phyloP scores from a whole-genome alignment of 2,888 invertebrate genomes.

The Papilio gigon region DNA sequence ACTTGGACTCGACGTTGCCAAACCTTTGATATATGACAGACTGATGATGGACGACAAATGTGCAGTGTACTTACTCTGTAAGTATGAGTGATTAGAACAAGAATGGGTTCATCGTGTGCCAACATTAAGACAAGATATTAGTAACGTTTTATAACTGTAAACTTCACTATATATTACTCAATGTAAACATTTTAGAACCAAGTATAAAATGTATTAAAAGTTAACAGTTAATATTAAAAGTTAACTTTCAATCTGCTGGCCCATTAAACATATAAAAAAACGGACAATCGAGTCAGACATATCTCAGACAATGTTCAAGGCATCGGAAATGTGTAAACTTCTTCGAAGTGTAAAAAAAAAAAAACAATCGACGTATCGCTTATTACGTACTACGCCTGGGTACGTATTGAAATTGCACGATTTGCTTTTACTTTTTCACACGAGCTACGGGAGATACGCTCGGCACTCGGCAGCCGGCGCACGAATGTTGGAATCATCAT shows the following conservation, averaged over 20 bases:
- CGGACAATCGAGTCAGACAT: slow-evolving; percentile 20
- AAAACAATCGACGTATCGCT: slow-evolving; percentile 29
- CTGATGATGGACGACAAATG: slow-evolving; percentile 1
- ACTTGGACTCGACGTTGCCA: not conserved
- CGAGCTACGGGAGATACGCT: slow-evolving; percentile 71
- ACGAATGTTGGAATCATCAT: slow-evolving; percentile 76
- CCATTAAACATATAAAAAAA: slow-evolving; percentile 9
- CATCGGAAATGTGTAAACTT: slow-evolving; percentile 15
- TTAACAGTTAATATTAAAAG: no score
- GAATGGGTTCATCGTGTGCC: not conserved
- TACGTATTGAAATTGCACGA: slow-evolving; percentile 43
- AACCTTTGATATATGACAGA: slow-evolving; percentile 21
- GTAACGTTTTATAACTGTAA: not conserved
- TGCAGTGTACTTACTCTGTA: slow-evolving; percentile 14
- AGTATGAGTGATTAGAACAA: slow-evolving; percentile 4
- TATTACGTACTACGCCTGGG: slow-evolving; percentile 35
- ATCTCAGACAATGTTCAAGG: slow-evolving; percentile 25
- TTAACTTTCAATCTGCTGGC: not conserved
- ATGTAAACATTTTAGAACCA: no score
- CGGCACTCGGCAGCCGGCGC: slow-evolving; percentile 69
- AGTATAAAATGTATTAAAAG: no score
- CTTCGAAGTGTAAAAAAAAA: slow-evolving; percentile 12
- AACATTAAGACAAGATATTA: slow-evolving; percentile 12
- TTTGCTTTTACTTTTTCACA: slow-evolving; percentile 77
- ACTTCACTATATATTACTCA: no score